Conservation (phyloP, 2,113 vertebrate species). For the Limnothrissa miodon region DNA sequence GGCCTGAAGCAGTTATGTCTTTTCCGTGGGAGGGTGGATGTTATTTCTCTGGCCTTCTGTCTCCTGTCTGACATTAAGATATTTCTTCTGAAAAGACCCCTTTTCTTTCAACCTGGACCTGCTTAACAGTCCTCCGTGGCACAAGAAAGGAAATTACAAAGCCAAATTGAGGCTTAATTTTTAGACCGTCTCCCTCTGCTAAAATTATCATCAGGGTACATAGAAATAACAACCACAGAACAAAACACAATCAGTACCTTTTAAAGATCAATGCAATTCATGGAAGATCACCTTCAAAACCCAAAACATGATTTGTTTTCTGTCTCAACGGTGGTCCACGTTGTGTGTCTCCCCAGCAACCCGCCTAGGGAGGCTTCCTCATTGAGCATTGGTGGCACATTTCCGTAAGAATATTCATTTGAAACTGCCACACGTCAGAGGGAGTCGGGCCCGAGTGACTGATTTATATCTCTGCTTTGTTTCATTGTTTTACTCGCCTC, state of each 20-base stretch:
- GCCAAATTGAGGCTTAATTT: background rate
- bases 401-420: background rate
- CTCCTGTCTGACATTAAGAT: background rate
- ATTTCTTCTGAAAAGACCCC: background rate
- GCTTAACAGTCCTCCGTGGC: background rate
- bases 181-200: background rate
- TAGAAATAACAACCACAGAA: background rate
- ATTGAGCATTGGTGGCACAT: slow-evolving; percentile 1
- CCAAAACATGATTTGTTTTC: background rate
- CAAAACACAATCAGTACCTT: background rate
- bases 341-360: background rate
- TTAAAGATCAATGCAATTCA: background rate
- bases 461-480: slow-evolving; percentile 17
- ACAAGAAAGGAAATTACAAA: background rate
- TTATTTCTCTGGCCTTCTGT: background rate
- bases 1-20: background rate
- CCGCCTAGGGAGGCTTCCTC: background rate
- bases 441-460: background rate
- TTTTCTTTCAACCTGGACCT: background rate
- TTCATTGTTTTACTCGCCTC: background rate
- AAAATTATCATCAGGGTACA: background rate
- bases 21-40: background rate
- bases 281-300: background rate
- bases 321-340: background rate
- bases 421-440: slow-evolving; percentile 6